Percentiles rank a stretch among this genome's conserved stretches.
Evolutionary conservation across 2,797 vertebrate species (phyloP).

Genomic region (Arrhamphus sclerolepis): DNA sequence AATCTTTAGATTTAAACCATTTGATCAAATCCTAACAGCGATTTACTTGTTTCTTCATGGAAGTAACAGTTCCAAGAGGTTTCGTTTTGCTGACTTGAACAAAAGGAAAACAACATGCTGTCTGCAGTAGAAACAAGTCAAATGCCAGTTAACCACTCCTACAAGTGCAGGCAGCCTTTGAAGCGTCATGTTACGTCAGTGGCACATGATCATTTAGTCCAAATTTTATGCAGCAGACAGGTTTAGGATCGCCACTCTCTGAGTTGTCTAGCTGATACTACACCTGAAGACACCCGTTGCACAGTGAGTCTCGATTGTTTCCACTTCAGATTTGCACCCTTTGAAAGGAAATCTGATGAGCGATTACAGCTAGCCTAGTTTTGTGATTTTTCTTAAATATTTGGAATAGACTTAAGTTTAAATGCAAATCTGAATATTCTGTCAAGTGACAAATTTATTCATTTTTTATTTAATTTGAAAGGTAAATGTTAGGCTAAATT

Average conservation of each 20-base stretch:
- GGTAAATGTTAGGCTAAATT: too few species aligned
- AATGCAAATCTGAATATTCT: too few species aligned
- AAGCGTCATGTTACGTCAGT: not conserved
- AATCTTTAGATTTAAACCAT: too few species aligned
- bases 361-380: not conserved
- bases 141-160: not conserved
- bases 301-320: slow-evolving; percentile 34
- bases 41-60: not conserved
- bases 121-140: not conserved
- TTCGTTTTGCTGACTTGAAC: not conserved
- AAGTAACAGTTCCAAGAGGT: not conserved
- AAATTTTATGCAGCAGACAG: slow-evolving; percentile 38
- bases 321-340: not conserved
- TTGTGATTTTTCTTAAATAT: too few species aligned
- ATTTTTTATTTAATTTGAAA: too few species aligned
- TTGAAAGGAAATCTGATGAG: not conserved
- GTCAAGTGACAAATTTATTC: too few species aligned
- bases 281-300: not conserved
- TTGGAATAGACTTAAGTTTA: too few species aligned
- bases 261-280: not conserved
- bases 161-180: not conserved
- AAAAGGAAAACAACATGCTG: not conserved
- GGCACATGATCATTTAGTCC: not conserved
- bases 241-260: slow-evolving; percentile 16
- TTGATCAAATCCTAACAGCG: too few species aligned